Evolutionary conservation across 2,888 invertebrate species (phyloP).

Genomic region (Nymphalis urticae): DNA sequence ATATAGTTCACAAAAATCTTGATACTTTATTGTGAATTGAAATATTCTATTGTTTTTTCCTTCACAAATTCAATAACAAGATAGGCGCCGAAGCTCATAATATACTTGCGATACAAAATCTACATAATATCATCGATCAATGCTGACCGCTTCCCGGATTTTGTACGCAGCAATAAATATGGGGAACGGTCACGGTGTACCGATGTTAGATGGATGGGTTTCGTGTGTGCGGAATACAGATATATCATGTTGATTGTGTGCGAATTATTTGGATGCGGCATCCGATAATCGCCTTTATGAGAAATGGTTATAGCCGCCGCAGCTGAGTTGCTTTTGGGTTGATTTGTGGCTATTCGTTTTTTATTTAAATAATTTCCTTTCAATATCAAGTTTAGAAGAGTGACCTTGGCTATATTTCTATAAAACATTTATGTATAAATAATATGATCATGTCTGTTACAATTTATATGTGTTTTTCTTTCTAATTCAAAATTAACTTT

Average conservation of each 20-base stretch:
- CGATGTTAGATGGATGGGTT: slow-evolving; percentile 56
- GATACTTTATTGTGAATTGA: slow-evolving; percentile 4
- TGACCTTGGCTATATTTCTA: background rate
- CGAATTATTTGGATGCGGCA: slow-evolving; percentile 45
- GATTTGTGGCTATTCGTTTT: slow-evolving; percentile 25
- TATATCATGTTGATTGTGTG: slow-evolving; percentile 57
- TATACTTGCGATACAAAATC: slow-evolving; percentile 40
- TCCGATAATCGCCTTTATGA: slow-evolving; percentile 39
- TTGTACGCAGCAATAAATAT: slow-evolving; percentile 59
- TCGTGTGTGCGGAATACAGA: slow-evolving; percentile 47
- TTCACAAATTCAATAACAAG: slow-evolving; percentile 37
- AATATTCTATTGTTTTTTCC: slow-evolving; percentile 28
- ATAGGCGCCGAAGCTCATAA: slow-evolving; percentile 34
- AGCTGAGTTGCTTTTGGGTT: slow-evolving; percentile 31
- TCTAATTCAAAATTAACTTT: no score
- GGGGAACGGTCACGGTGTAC: slow-evolving; percentile 49
- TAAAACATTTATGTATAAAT: background rate
- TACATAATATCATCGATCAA: slow-evolving; percentile 59
- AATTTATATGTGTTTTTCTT: no score
- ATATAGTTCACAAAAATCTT: background rate
- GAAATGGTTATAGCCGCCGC: slow-evolving; percentile 32
- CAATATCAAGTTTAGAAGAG: background rate
- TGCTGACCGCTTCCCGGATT: slow-evolving; percentile 56
- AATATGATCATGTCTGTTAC: background rate
- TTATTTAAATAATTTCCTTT: slow-evolving; percentile 6